These are phyloP conservation scores for Leptinotarsa lineolata DNA, from an alignment of 1,140 invertebrate species.

Conservation along the genomic window DNA sequence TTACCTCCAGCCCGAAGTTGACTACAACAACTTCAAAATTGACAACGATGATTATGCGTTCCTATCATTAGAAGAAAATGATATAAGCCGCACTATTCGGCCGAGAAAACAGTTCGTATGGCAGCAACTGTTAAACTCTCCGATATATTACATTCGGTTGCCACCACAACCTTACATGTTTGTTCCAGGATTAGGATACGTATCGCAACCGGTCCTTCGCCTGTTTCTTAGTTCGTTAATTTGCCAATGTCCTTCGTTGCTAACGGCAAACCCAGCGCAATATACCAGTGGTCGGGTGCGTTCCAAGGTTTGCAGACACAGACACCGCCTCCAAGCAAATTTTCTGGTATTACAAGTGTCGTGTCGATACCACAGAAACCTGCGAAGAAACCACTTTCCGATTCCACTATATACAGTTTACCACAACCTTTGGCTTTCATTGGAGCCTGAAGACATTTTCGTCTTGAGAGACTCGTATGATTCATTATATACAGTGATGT, in stretches of 20 bases:
- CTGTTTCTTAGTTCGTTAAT: constrained; percentile 64
- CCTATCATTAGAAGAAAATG: constrained; percentile 37
- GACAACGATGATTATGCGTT: constrained; percentile 38
- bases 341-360: constrained; percentile 41
- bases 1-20: constrained; percentile 35
- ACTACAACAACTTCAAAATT: constrained; percentile 33
- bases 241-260: constrained; percentile 76
- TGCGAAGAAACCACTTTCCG: constrained; percentile 45
- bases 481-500: constrained; percentile 66
- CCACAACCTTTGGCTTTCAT: constrained; percentile 79
- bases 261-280: constrained; percentile 76
- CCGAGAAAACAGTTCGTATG: constrained; percentile 41
- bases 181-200: constrained; percentile 77
- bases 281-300: constrained; percentile 67
- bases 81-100: constrained; percentile 39
- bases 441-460: constrained; percentile 76
- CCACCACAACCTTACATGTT: constrained; percentile 82
- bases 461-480: constrained; percentile 72
- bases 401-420: constrained; percentile 68
- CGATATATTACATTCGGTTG: constrained; percentile 81
- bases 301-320: constrained; percentile 36
- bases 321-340: constrained; percentile 28
- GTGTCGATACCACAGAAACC: constrained; percentile 26
- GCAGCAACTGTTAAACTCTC: constrained; percentile 66
- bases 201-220: constrained; percentile 69